Evolutionary conservation across 2,113 vertebrate species (phyloP).

Genomic region (Microtus richardsoni): DNA sequence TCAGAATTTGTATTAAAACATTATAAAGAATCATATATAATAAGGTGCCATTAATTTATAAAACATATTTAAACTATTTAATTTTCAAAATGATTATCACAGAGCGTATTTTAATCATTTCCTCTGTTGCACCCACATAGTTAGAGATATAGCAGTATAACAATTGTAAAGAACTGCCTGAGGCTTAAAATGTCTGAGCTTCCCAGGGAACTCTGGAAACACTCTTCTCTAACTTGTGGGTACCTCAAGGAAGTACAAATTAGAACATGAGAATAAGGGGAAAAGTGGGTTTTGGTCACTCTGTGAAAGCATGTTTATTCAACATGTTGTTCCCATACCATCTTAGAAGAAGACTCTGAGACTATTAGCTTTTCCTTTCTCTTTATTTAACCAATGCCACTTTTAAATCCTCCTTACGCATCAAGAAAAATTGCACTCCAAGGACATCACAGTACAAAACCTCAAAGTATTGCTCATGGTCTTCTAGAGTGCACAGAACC

Average conservation of each 20-base stretch:
- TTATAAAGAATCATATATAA: neutral
- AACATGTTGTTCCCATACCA: neutral
- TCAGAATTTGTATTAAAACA: conserved; percentile 13
- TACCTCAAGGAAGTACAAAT: neutral
- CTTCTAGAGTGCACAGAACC: too few species aligned
- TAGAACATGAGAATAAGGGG: neutral
- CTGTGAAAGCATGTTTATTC: neutral
- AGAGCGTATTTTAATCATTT: neutral
- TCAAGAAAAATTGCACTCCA: neutral
- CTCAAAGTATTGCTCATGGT: neutral
- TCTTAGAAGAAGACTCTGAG: neutral
- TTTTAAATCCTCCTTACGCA: neutral
- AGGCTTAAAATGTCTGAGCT: neutral
- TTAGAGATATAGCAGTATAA: neutral
- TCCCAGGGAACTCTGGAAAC: neutral
- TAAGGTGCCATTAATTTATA: conserved; percentile 1
- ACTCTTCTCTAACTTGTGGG: neutral
- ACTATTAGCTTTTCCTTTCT: neutral
- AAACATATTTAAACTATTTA: conserved; percentile 8
- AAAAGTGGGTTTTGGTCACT: neutral
- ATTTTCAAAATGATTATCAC: neutral
- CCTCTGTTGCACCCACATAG: neutral
- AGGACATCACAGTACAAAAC: neutral
- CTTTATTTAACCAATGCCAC: neutral
- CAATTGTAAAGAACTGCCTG: too few species aligned